Conservation (phyloP, 2,797 vertebrate species). For the Falco peregrinus region DNA sequence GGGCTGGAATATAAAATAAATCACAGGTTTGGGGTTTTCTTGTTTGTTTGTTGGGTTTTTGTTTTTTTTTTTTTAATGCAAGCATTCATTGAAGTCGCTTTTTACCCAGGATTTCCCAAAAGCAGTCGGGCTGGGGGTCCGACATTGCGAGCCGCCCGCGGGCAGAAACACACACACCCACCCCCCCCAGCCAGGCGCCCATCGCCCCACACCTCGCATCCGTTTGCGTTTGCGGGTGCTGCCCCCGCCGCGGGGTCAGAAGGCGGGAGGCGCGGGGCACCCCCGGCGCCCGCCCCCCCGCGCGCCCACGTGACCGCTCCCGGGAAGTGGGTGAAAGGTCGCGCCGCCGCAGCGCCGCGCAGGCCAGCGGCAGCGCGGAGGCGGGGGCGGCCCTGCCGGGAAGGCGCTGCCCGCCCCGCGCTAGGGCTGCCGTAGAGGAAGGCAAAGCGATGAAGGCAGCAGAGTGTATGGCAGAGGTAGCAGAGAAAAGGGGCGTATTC, state of each 20-base stretch:
- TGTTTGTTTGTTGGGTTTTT: no score
- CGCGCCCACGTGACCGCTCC: slow-evolving; percentile 61
- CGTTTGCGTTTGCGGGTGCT: neutral
- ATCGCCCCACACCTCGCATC: neutral
- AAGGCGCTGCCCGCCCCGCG: neutral
- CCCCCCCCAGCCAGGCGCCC: neutral
- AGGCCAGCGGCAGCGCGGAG: neutral
- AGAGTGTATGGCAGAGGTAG: neutral
- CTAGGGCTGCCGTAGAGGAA: neutral
- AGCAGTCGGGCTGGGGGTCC: neutral
- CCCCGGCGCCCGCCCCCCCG: neutral
- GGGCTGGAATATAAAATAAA: neutral
- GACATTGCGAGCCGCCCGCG: neutral
- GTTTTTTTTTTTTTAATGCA: neutral
- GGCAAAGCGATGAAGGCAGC: fast-evolving
- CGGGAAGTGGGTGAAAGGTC: slow-evolving; percentile 79
- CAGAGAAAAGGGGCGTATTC: neutral
- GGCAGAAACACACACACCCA: no score
- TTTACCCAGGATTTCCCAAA: neutral
- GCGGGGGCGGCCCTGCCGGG: neutral
- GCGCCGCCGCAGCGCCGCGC: slow-evolving; percentile 31
- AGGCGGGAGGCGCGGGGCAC: no score
- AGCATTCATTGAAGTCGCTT: neutral
- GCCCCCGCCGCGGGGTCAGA: no score
- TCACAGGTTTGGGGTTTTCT: neutral